Base-by-base conservation (phyloP, 2,113 vertebrate species). In the Nibea albiflora region DNA sequence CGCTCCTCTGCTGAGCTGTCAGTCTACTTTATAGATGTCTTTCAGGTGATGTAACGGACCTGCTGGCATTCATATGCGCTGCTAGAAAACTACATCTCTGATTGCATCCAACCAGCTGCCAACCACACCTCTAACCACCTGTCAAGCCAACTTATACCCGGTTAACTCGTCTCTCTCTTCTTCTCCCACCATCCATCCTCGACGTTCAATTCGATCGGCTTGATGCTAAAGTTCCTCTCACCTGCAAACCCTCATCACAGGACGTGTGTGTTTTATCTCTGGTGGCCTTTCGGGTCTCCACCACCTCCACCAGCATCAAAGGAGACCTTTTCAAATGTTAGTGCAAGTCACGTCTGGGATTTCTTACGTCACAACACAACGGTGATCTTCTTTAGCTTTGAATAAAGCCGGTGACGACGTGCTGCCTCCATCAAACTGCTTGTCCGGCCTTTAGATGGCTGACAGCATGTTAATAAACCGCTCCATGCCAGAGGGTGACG, bases 401-500 rank as follows among this genome's bases (percentile, higher is more conserved):
- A 86, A 81, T 76, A 72, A 16, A 28, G 16, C 53, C 3, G 57
- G 52, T 80, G 78, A 84, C 2, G 20, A 56, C 12, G 22, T 6
- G 24, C 35, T 9, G 73, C 56, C 54, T 56, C 61, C 44, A 54
- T 73, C 63, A 65, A 39, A 65, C 44, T 50, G 69, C 46, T 28
- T 61, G 10, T 79, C 53, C 11, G 42, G 52, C 62, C 73, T 62
- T 54, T 16, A 20, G 17, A 62, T 47, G 66, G 53, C 46, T 53
- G 61, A 76, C 53, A 46, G 68, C 15, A 24, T 67, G 53, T 81
- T 71, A 62, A 74, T 83, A 12, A 69, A 24, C 78, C 44, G 78
- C 77, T 12, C 1, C 26, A 65, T 3, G 20, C 35, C 84, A 35
- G 22, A 56, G 11, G 35, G 9, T 85, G 86, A 90, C 68, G 67